phyloP scores from a whole-genome alignment of 2,113 vertebrate genomes.

The Oreotrochilus melanogaster region DNA sequence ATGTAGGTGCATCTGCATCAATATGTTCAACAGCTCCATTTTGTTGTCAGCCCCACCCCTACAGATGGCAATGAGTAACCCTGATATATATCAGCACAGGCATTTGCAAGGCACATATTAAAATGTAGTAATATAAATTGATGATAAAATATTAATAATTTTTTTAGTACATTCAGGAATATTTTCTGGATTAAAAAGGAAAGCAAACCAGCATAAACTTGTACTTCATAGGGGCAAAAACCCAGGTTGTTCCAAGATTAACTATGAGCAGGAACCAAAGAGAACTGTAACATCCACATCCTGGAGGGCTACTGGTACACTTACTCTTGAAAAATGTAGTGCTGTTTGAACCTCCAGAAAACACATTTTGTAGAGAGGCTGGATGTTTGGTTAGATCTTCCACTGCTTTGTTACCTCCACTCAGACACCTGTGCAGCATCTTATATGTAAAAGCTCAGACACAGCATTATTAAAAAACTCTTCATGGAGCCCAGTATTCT shows the following conservation, averaged over 20 bases:
- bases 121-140: not conserved
- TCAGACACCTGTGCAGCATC: not conserved
- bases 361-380: not conserved
- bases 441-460: not conserved
- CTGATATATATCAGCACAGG: not conserved
- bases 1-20: not conserved
- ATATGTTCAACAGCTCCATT: not conserved
- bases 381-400: not conserved
- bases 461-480: not conserved
- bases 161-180: constrained; percentile 72
- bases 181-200: constrained; percentile 40
- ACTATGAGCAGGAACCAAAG: not conserved
- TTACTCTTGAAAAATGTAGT: not conserved
- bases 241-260: constrained; percentile 5
- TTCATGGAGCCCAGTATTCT: not conserved
- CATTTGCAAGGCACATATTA: constrained; percentile 47
- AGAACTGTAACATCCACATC: not conserved
- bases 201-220: not conserved
- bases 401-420: not conserved
- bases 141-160: not conserved
- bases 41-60: not conserved
- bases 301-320: not conserved
- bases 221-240: not conserved
- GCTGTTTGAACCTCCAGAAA: not conserved
- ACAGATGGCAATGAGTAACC: not conserved